phyloP scores from a whole-genome alignment of 2,888 invertebrate species.

The Tinea semifulvella region DNA sequence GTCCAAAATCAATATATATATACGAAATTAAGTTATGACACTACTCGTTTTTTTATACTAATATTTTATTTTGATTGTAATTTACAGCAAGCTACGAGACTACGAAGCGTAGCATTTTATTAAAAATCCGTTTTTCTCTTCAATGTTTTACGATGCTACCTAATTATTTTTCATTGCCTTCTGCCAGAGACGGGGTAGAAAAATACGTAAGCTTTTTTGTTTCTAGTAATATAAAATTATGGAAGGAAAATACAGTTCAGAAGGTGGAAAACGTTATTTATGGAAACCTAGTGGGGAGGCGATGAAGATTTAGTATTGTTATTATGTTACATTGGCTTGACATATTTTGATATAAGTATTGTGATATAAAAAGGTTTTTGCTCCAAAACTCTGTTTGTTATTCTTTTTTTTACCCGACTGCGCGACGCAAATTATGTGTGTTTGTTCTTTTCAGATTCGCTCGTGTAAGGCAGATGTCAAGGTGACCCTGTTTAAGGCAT shows the following conservation, averaged over 20 bases:
- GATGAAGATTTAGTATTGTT: conserved; percentile 2
- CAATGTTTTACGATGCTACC: neutral
- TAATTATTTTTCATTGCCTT: conserved; percentile 8
- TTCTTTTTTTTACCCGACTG: too few species aligned
- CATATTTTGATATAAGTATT: neutral
- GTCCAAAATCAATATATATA: too few species aligned
- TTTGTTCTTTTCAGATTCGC: too few species aligned
- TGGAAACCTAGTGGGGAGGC: neutral
- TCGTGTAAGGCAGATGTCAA: too few species aligned
- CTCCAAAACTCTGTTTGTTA: too few species aligned
- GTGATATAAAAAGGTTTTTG: neutral
- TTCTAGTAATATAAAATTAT: conserved; percentile 2
- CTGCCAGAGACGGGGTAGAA: conserved; percentile 4
- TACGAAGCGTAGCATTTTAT: neutral
- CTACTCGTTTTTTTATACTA: too few species aligned
- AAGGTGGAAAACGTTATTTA: neutral
- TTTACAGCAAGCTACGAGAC: neutral
- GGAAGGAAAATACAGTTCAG: neutral
- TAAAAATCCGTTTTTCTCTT: conserved; percentile 4
- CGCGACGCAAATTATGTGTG: too few species aligned
- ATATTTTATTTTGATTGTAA: too few species aligned
- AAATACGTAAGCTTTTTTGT: conserved; percentile 5
- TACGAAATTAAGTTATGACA: too few species aligned
- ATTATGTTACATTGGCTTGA: neutral
- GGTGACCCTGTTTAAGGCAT: too few species aligned